phyloP scores from a whole-genome alignment of 2,888 invertebrate genomes.

The Cryptocephalus moraei region DNA sequence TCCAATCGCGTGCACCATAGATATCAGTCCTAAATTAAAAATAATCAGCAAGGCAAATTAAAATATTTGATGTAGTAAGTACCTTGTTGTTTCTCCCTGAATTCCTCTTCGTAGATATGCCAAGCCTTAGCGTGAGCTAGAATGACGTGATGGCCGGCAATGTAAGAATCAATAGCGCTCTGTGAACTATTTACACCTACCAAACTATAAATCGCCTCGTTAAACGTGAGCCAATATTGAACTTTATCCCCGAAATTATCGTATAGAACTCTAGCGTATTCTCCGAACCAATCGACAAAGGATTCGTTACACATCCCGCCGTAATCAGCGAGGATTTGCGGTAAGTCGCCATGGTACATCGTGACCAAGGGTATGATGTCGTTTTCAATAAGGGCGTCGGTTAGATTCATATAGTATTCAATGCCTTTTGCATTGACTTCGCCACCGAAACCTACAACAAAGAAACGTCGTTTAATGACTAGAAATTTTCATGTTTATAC shows the following conservation, averaged over 20 bases:
- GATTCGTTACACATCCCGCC: constrained; percentile 56
- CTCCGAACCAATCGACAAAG: constrained; percentile 35
- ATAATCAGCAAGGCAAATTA: neutral
- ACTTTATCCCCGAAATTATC: constrained; percentile 25
- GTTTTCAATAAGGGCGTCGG: constrained; percentile 36
- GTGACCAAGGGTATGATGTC: constrained; percentile 47
- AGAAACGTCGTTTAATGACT: neutral
- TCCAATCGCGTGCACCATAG: constrained; percentile 46
- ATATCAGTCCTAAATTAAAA: constrained; percentile 30
- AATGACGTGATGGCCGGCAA: constrained; percentile 52
- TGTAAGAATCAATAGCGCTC: constrained; percentile 46
- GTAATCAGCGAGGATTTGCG: constrained; percentile 43
- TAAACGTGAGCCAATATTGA: constrained; percentile 43
- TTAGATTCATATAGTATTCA: constrained; percentile 27
- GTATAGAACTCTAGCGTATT: constrained; percentile 42
- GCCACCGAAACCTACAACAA: constrained; percentile 47
- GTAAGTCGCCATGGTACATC: constrained; percentile 46
- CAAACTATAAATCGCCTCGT: constrained; percentile 37
- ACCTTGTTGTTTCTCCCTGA: constrained; percentile 28
- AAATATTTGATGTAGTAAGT: neutral
- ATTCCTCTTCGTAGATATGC: constrained; percentile 49
- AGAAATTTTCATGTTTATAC: neutral
- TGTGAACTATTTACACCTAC: constrained; percentile 17
- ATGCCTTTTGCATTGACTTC: constrained; percentile 59
- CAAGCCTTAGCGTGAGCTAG: constrained; percentile 56